Conservation (phyloP, 2,888 invertebrate species). For the Troilus luridus region DNA sequence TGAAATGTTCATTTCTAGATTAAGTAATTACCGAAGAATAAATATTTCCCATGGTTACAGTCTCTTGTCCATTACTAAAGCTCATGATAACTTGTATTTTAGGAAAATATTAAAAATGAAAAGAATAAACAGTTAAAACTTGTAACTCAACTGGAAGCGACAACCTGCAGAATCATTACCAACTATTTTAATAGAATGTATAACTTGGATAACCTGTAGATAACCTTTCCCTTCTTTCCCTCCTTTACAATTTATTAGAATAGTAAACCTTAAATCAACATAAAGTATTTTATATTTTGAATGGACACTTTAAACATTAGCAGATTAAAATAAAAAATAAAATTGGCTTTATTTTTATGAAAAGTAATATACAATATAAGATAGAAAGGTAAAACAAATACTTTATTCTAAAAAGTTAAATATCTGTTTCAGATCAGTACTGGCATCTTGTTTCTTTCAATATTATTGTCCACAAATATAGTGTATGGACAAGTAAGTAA, state of each 20-base stretch:
- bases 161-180: no score
- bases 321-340: background rate
- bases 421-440: conserved; percentile 22
- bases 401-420: background rate
- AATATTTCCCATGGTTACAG: no score
- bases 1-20: no score
- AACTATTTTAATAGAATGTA: background rate
- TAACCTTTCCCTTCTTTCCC: background rate
- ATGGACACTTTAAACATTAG: background rate
- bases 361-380: no score
- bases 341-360: background rate
- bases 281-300: background rate
- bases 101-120: no score
- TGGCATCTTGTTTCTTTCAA: background rate
- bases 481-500: conserved; percentile 21
- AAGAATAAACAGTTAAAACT: no score
- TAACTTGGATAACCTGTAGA: background rate
- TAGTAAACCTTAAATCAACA: background rate
- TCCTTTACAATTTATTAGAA: background rate
- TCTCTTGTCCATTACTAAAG: no score
- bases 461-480: background rate
- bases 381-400: background rate
- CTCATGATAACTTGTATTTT: no score
- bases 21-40: no score
- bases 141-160: no score